These are phyloP conservation scores for Drosophila birchii DNA, from an alignment of 2,888 invertebrate species.

Conservation along the genomic window DNA sequence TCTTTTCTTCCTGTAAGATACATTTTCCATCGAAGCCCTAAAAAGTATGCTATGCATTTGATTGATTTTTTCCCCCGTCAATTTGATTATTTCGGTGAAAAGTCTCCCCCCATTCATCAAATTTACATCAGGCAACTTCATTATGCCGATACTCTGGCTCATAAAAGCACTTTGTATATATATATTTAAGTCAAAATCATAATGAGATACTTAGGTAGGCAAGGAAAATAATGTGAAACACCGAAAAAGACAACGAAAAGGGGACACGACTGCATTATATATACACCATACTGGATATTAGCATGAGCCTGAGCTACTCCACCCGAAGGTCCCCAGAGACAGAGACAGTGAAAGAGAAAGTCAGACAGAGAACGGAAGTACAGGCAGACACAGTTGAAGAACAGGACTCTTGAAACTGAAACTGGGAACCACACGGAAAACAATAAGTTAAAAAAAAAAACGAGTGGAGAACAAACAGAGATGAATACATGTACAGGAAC, in stretches of 20 bases:
- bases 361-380: constrained; percentile 36
- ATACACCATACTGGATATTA: constrained; percentile 59
- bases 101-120: constrained; percentile 15
- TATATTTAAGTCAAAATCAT: constrained; percentile 18
- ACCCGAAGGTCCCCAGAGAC: constrained; percentile 2
- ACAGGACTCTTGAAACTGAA: constrained; percentile 22
- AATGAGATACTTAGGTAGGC: constrained; percentile 29
- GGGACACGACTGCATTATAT: constrained; percentile 48
- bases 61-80: constrained; percentile 24
- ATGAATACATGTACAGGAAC: constrained; percentile 50
- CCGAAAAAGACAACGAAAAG: constrained; percentile 25
- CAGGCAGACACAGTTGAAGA: constrained; percentile 41
- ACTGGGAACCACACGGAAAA: constrained; percentile 49
- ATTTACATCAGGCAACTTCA: constrained; percentile 29
- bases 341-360: constrained; percentile 8
- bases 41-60: constrained; percentile 26
- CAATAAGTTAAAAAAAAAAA: constrained; percentile 46
- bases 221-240: constrained; percentile 21
- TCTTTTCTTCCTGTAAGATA: neutral
- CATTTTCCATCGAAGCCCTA: constrained; percentile 9
- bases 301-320: constrained; percentile 54
- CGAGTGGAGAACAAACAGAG: constrained; percentile 43
- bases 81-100: constrained; percentile 29
- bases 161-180: constrained; percentile 20
- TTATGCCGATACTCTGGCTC: constrained; percentile 7